Evolutionary conservation across 1,140 invertebrate species (phyloP), one percentile per base, ranked within the genome.

Genomic region (Drosophila biarmipes): DNA sequence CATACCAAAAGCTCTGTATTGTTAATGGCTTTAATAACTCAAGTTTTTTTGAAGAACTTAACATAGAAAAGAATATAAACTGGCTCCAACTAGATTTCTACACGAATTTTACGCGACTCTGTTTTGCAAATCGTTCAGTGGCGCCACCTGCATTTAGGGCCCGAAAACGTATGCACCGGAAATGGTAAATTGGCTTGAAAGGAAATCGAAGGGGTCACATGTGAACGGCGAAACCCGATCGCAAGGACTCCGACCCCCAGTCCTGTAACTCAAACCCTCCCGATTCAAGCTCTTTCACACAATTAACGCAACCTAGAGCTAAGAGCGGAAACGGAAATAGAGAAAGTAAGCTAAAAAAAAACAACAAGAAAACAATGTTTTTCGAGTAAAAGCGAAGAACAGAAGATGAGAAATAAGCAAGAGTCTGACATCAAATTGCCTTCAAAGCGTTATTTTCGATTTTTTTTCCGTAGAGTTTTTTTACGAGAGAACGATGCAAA

Each of bases 381-480:
- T 49, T 59, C 57, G 43, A 15, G 49, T 10, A 15, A 21, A 53
- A 71, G 10, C 48, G 29, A 46, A 42, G 37, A 56, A 66, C 35
- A 63, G 37, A 63, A 69, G 71, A 78, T 67, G 67, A 55, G 29
- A 64, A 53, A 59, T 57, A 71, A 73, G 84, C 79, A 87, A 89
- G 82, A 87, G 84, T 87, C 84, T 87, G 84, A 87, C 84, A 89
- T 87, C 62, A 84, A 89, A 87, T 87, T 90, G 84, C 84, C 84
- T 87, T 87, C 76, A 89, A 87, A 71, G 52, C 19, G 45, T 74
- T 74, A 64, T 74, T 74, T 73, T 74, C 37, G 45, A 64, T 73
- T 37, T 74, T 73, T 73, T 73, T 72, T 73, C 55, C 46, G 67
- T 71, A 71, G 64, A 55, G 49, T 63, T 74, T 74, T 74, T 73